Base-by-base conservation (phyloP, 30 jellyfish, hydroid and myxozoan species). In the Hydra vulgaris region DNA sequence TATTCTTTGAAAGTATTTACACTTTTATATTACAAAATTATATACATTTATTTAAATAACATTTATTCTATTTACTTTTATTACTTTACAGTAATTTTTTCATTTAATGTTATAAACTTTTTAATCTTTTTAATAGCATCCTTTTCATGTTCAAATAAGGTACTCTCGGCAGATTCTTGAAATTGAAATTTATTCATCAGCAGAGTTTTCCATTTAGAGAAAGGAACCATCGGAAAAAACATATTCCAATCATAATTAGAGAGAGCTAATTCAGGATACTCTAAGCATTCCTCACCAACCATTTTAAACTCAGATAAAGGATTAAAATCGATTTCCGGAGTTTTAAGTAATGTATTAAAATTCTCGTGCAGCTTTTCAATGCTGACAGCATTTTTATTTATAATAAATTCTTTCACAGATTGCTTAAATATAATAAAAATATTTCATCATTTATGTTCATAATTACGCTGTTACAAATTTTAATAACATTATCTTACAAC, bases 141-240 rank as follows among this genome's bases (percentile, higher is more conserved):
- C 54, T 78, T 78, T 61, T 78, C 85, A 53, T 55, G 54, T 20
- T 54, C 79, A 20, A 53, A 17, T 7, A 78, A 23, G 15, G 54
- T 78, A 53, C 22, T 21, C 69, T n/a, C 77, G 16, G 27, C 23
- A 0, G 77, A 0, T 15, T 54, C 80, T 61, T 78, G 85, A 78
- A 78, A 78, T 18, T 78, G 81, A 54, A 78, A 78, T 27, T 80
- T 27, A 61, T 78, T 78, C 19, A n/a, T 23, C 20, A 78, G 17
- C 82, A 78, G 54, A 18, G 8, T 17, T 53, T 54, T 54, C 85
- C 85, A 78, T 78, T 53, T 78, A 16, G 27, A 52, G n/a, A 27
- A 23, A 1, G 79, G 79, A 17, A 78, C 54, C 20, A 16, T 15
- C 18, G 80, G 80, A 53, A 78, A 5, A 3, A 78, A 61, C 3